phyloP scores from a whole-genome alignment of 2,113 vertebrate species.

The Pluvialis apricaria region DNA sequence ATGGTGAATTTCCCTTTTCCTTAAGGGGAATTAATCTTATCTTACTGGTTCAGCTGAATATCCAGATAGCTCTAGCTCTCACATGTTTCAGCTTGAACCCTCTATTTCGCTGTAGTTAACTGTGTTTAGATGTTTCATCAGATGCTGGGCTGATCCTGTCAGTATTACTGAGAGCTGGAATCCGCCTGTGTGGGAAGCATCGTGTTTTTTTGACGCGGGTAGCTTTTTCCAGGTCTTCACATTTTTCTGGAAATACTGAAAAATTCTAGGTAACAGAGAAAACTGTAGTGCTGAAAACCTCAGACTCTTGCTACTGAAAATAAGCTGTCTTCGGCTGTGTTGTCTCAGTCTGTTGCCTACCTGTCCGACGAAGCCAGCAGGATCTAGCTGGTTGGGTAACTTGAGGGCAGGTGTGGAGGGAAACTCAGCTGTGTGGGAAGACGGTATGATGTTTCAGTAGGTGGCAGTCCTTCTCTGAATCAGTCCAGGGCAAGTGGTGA shows the following conservation, averaged over 20 bases:
- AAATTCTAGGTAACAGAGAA: neutral
- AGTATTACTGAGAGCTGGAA: neutral
- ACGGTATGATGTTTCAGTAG: neutral
- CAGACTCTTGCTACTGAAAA: rapidly evolving
- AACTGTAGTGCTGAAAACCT: neutral
- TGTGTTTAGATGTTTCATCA: neutral
- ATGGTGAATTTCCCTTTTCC: neutral
- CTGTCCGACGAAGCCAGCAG: neutral
- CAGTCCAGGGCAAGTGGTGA: neutral
- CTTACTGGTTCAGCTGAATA: neutral
- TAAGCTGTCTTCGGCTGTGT: neutral
- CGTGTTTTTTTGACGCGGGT: neutral
- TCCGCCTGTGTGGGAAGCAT: neutral
- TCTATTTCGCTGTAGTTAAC: neutral
- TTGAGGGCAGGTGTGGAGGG: neutral
- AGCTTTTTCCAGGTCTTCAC: neutral
- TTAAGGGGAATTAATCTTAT: neutral
- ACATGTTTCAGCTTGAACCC: neutral
- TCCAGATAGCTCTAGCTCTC: neutral
- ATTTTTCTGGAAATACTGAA: neutral
- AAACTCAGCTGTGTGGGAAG: neutral
- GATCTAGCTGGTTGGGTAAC: neutral
- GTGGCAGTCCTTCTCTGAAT: slow-evolving; percentile 8
- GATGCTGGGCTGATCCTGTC: neutral
- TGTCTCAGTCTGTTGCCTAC: rapidly evolving